Conservation (phyloP, 2,113 vertebrate species). For the Rhombomys opimus region DNA sequence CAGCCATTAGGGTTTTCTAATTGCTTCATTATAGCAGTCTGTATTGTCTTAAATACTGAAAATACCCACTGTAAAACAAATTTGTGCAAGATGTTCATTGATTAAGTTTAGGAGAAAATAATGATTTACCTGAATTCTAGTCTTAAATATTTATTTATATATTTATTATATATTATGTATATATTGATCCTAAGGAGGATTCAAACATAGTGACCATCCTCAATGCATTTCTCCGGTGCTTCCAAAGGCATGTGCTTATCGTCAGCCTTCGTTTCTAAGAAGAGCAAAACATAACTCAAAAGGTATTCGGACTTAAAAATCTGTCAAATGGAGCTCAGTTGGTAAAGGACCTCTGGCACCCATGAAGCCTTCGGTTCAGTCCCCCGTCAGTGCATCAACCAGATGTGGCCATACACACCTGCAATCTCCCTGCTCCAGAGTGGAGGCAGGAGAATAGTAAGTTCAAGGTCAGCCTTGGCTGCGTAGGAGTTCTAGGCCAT, state of each 20-base stretch:
- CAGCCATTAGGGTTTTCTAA: not conserved
- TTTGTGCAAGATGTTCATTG: not conserved
- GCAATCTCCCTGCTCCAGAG: not conserved
- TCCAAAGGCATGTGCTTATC: not conserved
- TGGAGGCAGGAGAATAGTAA: too few species aligned
- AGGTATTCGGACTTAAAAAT: not conserved
- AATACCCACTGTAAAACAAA: conserved; percentile 2
- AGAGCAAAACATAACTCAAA: not conserved
- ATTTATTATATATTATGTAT: not conserved
- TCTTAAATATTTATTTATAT: not conserved
- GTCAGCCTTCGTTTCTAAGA: not conserved
- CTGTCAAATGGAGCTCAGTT: not conserved
- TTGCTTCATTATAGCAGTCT: not conserved
- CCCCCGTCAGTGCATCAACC: not conserved
- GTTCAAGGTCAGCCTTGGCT: not conserved
- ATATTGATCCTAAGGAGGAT: not conserved
- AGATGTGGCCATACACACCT: not conserved
- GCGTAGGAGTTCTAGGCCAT: not conserved
- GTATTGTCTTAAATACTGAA: conserved; percentile 6
- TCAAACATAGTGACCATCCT: not conserved
- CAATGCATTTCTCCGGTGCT: not conserved
- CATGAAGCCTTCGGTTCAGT: not conserved
- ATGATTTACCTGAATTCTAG: not conserved
- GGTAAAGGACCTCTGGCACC: not conserved
- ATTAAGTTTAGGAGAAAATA: not conserved